A percentile compares a stretch with the other conserved stretches of the same genome.
phyloP scores from a whole-genome alignment of 2,888 invertebrate genomes.

The Athripsodes cinereus region DNA sequence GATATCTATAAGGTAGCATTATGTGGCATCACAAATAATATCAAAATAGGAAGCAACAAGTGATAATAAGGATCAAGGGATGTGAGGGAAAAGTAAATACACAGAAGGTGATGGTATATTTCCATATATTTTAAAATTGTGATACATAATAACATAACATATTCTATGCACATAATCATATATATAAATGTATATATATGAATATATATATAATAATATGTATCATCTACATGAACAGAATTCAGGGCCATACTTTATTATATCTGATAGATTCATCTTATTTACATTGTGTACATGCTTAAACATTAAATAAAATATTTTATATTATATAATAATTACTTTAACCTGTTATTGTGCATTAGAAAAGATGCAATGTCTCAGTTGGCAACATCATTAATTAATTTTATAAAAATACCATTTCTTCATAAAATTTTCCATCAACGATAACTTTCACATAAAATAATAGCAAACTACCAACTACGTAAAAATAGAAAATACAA shows the following conservation, averaged over 20 bases:
- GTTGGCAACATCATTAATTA: constrained; percentile 18
- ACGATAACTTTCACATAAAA: constrained; percentile 2
- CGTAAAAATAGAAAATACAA: not conserved
- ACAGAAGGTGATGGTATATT: not conserved
- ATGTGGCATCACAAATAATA: no score
- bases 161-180: not conserved
- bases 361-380: constrained; percentile 24
- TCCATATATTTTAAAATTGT: not conserved
- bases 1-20: no score
- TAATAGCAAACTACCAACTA: not conserved
- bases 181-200: not conserved
- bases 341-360: constrained; percentile 24
- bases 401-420: constrained; percentile 23
- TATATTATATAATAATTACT: constrained; percentile 10
- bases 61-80: no score
- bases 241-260: constrained; percentile 22
- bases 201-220: not conserved
- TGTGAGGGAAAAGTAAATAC: no score
- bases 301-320: constrained; percentile 22
- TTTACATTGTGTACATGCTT: constrained; percentile 25
- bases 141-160: not conserved
- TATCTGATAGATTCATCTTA: constrained; percentile 23
- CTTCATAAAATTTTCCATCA: constrained; percentile 18
- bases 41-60: no score
- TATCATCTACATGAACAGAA: constrained; percentile 22